Evolutionary conservation across 2,113 vertebrate genomes (phyloP).

Genomic region (Spilogale gracilis): DNA sequence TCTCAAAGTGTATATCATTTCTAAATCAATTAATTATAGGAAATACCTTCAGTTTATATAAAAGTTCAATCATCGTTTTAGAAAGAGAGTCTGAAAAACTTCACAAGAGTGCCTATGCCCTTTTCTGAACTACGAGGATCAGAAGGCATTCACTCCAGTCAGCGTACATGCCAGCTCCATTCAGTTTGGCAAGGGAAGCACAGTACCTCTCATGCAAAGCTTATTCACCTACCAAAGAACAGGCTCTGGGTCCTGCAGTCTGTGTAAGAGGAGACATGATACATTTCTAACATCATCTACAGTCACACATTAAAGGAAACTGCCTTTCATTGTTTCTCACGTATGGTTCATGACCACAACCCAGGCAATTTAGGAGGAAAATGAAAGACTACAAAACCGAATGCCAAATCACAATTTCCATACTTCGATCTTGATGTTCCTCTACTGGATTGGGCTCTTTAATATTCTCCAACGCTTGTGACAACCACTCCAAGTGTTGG

Average conservation of each 20-base stretch:
- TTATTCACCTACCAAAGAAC: not conserved
- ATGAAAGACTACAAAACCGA: slow-evolving; percentile 71
- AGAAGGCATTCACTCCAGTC: not conserved
- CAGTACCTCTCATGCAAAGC: not conserved
- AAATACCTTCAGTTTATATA: not conserved
- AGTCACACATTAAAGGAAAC: slow-evolving; percentile 17
- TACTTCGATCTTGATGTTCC: slow-evolving; percentile 63
- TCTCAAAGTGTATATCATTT: not conserved
- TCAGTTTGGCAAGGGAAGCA: not conserved
- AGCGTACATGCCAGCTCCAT: not conserved
- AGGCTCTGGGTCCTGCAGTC: not conserved
- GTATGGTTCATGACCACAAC: slow-evolving; percentile 27
- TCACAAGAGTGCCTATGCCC: not conserved
- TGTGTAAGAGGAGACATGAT: not conserved
- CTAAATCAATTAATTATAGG: not conserved
- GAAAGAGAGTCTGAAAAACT: not conserved
- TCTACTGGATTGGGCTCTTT: slow-evolving; percentile 72
- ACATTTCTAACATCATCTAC: not conserved
- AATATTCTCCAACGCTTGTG: slow-evolving; percentile 77
- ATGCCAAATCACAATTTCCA: slow-evolving; percentile 77
- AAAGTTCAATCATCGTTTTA: not conserved
- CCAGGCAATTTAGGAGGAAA: slow-evolving; percentile 68
- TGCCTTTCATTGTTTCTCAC: slow-evolving; percentile 32
- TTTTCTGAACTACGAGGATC: not conserved
- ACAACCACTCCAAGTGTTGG: slow-evolving; percentile 81